phyloP scores from a whole-genome alignment of 2,113 vertebrate genomes.

The Himantopus leucocephalus region DNA sequence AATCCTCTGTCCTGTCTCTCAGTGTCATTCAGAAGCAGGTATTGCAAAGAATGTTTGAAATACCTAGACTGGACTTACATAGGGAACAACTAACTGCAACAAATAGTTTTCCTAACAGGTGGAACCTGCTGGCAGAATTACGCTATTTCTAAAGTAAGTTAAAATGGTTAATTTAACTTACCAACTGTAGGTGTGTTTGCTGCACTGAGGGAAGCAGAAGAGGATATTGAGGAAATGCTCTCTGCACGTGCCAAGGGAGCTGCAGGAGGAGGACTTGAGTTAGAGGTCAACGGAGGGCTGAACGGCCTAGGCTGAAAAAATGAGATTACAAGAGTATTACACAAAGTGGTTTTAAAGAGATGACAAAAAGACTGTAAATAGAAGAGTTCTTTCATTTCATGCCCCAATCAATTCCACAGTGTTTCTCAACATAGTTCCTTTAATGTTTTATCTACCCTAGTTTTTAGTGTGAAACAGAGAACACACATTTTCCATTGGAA shows the following conservation, averaged over 20 bases:
- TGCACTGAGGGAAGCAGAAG: conserved; percentile 89
- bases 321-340: background rate
- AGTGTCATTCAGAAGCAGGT: background rate
- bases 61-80: background rate
- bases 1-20: background rate
- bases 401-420: background rate
- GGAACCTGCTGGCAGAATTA: background rate
- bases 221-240: conserved; percentile 96
- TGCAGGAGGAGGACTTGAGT: conserved; percentile 86
- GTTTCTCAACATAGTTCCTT: background rate
- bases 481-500: background rate
- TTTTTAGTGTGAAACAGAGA: background rate
- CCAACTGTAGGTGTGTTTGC: conserved; percentile 94
- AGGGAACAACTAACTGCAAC: background rate
- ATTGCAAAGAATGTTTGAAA: background rate
- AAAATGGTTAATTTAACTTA: conserved; percentile 65
- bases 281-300: conserved; percentile 86
- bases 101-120: background rate
- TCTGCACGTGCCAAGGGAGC: conserved; percentile 93
- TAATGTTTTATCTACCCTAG: background rate
- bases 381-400: background rate
- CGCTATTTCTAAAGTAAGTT: background rate
- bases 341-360: background rate
- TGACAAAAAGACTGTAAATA: background rate
- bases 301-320: conserved; percentile 86